Evolutionary conservation across 2,113 vertebrate species (phyloP), one percentile per base, ranked within the genome.

Genomic region (Petromus typicus): DNA sequence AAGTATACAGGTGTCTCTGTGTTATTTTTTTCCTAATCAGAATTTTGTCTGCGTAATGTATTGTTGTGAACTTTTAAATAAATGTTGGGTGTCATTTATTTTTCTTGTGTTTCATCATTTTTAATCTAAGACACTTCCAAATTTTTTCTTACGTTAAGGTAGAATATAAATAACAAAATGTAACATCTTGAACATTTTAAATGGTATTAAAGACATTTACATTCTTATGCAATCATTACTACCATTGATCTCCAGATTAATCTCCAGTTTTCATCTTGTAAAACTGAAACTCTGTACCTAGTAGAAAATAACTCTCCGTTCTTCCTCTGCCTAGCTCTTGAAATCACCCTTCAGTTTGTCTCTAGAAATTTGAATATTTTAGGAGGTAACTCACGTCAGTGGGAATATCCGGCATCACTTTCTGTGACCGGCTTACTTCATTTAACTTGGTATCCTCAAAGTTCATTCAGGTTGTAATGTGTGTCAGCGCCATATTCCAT

Each of bases 61-160:
- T 45, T 64, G 30, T 69, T n/a, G 79, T 86, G 73, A 91, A 40
- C 23, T 69, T 94, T 95, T 43, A 43, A 67, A 86, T 81, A 76
- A 89, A 87, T 25, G 54, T 91, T 64, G 10, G 27, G 16, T 75
- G 45, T 89, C 64, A 94, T 66, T 69, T 93, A 54, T 23, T 86
- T 89, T 91, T 57, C 54, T 90, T 63, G 9, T 76, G 89, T 80
- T 79, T 95, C 57, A 67, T 93, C 27, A 90, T 94, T 75, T 96
- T 94, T 78, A 30, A 45, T 45, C 54, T 25, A 93, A 93, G 54
- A 34, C 48, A 93, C 23, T 40, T 90, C 92, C 40, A 78, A 76
- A 16, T 82, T 43, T 8, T 45, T 64, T 64, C 40, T 66, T 56
- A 40, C 73, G 34, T 89, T 93, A 43, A 61, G n/a, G 48, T 63